Conservation (phyloP, 2,888 invertebrate species). For the Pristionchus japonicus region DNA sequence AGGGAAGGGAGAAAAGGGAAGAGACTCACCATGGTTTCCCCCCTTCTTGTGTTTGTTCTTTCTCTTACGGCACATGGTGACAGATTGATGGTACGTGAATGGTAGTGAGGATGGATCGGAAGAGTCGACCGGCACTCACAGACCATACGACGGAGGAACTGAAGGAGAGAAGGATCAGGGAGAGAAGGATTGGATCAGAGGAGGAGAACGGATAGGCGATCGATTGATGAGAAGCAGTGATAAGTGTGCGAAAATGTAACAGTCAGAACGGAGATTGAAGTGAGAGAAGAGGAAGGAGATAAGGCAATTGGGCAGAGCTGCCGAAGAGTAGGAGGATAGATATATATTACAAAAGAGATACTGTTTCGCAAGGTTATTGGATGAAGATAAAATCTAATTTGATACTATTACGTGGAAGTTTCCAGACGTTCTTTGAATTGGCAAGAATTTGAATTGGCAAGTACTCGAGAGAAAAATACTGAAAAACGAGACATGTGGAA, state of each 20-base stretch:
- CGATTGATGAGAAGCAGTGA: neutral
- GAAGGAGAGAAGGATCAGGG: neutral
- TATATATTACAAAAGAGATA: neutral
- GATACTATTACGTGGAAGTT: neutral
- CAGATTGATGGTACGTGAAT: slow-evolving; percentile 13
- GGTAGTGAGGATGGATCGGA: slow-evolving; percentile 1
- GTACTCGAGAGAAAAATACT: too few relatives aligned
- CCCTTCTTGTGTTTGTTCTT: slow-evolving; percentile 46
- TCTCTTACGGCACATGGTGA: slow-evolving; percentile 45
- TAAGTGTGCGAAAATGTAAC: neutral
- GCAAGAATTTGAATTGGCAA: too few relatives aligned
- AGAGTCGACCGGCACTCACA: too few relatives aligned
- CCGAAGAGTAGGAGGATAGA: too few relatives aligned
- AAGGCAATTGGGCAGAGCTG: too few relatives aligned
- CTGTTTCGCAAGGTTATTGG: neutral
- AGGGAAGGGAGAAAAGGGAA: neutral
- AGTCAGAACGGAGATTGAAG: neutral
- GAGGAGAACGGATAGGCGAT: neutral
- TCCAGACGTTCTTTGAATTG: too few relatives aligned
- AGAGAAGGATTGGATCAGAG: neutral
- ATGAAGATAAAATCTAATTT: too few relatives aligned
- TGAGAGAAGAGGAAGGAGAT: neutral
- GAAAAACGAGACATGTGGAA: too few relatives aligned
- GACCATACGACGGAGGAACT: neutral
- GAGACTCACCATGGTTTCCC: slow-evolving; percentile 45